Evolutionary conservation across 2,888 invertebrate species (phyloP).

Genomic region (Drosophila greeni): DNA sequence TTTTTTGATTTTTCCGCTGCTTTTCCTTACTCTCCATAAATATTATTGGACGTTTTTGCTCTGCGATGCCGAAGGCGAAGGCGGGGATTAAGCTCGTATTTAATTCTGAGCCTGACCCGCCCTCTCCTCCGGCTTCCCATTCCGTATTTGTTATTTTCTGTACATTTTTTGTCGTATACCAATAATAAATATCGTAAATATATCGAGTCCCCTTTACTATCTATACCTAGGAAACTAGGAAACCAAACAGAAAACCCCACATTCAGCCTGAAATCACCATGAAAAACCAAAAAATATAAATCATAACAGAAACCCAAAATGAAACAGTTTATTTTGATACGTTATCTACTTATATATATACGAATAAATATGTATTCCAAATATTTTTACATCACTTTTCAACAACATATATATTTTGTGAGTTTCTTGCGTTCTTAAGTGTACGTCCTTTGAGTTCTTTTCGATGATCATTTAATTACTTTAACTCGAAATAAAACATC

Average conservation of each 20-base stretch:
- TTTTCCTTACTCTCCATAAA: conserved; percentile 35
- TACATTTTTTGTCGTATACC: conserved; percentile 57
- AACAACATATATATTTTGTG: conserved; percentile 58
- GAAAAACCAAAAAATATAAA: conserved; percentile 21
- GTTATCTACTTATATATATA: conserved; percentile 36
- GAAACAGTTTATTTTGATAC: conserved; percentile 52
- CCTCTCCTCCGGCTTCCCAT: conserved; percentile 10
- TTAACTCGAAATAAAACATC: conserved; percentile 39
- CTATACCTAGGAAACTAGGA: conserved; percentile 40
- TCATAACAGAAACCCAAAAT: conserved; percentile 39
- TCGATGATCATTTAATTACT: conserved; percentile 56
- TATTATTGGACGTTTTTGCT: conserved; percentile 37
- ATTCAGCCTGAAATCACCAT: conserved; percentile 34
- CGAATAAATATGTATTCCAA: conserved; percentile 34
- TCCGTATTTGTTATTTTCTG: conserved; percentile 34
- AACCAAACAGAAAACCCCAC: conserved; percentile 59
- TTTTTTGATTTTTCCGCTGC: conserved; percentile 44
- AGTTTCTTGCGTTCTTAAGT: conserved; percentile 58
- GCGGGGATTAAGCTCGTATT: conserved; percentile 13
- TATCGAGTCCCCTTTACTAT: conserved; percentile 44
- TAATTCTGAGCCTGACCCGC: conserved; percentile 12
- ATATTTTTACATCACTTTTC: conserved; percentile 60
- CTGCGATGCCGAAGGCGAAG: conserved; percentile 21
- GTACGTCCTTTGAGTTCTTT: conserved; percentile 69
- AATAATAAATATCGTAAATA: conserved; percentile 50